Evolutionary conservation across 2,113 vertebrate genomes (phyloP), one percentile per base, ranked within the genome.

Genomic region (Scopus umbretta): DNA sequence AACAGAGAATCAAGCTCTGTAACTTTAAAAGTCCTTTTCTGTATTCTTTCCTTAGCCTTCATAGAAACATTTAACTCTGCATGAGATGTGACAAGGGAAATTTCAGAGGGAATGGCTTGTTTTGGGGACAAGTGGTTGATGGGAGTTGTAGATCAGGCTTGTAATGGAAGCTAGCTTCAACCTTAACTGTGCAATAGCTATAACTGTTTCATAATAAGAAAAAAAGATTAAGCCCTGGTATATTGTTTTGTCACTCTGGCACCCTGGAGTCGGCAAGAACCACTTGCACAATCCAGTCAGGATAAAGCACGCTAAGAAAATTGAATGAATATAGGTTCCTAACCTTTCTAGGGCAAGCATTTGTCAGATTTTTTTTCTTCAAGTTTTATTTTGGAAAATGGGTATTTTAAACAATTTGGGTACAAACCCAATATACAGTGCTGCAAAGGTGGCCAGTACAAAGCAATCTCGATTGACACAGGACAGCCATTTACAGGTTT

Each of bases 261-360:
- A 80, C 62, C 67, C 81, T 70, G 81, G 78, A 90, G 78, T 34
- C 27, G 1, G 32, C 70, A 94, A 90, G 78, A 91, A 53, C 23
- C 40, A 49, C 85, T 92, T 90, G 58, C 81, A 80, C 70, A 93
- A 91, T 58, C 36, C 66, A 86, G 75, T 66, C 36, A 75, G 49
- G 34, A 66, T 62, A 76, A 82, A 19, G 27, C 87, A 94, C 62
- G 70, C 84, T 94, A 96, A 76, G 87, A 96, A 96, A 93, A 95
- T 86, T 90, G 74, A 94, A 85, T 14, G 2, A 96, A 80, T 90
- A 82, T 12, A 76, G 49, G 87, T 92, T 93, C 82, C 78, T 90
- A 82, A 93, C 61, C 89, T 91, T 91, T 87, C 80, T n/a, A 93
- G 43, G 66, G 74, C 29, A 87, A 76, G 12, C 27, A 87, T 94